Evolutionary conservation across 2,113 vertebrate genomes (phyloP).

Genomic region (Hemiscyllium ocellatum): DNA sequence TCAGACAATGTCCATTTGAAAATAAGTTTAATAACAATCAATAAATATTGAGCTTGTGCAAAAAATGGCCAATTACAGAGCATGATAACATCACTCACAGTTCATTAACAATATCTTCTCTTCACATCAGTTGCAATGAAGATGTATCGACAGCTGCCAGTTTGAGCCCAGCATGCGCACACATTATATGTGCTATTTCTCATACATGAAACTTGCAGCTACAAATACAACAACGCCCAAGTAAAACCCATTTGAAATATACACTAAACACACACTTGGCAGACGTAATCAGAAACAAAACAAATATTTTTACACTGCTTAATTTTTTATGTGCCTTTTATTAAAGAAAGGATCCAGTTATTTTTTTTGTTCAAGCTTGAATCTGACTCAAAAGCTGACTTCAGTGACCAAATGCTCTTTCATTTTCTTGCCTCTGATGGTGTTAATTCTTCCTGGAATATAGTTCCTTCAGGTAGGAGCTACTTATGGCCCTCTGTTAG

Average conservation of each 20-base stretch:
- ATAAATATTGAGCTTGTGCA: slow-evolving; percentile 8
- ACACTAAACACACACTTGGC: background rate
- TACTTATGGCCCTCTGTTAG: background rate
- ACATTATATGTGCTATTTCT: background rate
- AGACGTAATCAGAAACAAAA: background rate
- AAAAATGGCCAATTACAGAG: background rate
- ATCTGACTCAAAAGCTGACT: background rate
- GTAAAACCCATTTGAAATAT: background rate
- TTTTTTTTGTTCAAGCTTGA: background rate
- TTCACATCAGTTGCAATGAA: background rate
- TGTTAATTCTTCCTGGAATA: background rate
- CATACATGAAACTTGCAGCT: background rate
- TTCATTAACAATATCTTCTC: background rate
- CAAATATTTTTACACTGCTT: background rate
- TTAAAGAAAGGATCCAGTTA: background rate
- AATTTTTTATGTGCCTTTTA: slow-evolving; percentile 11
- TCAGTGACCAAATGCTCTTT: background rate
- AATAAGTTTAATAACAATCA: slow-evolving; percentile 34
- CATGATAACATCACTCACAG: background rate
- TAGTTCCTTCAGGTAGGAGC: background rate
- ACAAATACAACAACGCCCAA: background rate
- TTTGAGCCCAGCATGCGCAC: background rate
- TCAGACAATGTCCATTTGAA: background rate
- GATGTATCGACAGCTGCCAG: background rate
- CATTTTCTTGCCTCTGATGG: too few species aligned